Percentiles rank a stretch among this genome's conserved stretches.
Conservation (phyloP, 2,113 vertebrate genomes). For the Corythaixoides concolor region DNA sequence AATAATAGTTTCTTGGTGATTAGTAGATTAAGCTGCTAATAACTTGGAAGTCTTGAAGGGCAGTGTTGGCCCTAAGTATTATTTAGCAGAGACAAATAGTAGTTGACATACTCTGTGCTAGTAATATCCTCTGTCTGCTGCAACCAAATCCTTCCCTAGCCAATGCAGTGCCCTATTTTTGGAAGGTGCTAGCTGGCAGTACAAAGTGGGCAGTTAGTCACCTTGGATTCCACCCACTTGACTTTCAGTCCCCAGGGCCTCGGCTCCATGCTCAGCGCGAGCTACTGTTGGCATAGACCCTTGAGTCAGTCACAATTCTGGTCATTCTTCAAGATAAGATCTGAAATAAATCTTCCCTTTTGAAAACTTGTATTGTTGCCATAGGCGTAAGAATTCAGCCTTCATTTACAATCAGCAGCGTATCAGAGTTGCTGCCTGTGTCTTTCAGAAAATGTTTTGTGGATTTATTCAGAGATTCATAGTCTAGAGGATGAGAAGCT, state of each 20-base stretch:
- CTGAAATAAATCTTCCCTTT: slow-evolving; percentile 10
- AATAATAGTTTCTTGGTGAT: slow-evolving; percentile 54
- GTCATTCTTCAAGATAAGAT: slow-evolving; percentile 5
- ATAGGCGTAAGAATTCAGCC: slow-evolving; percentile 10
- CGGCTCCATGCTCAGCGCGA: neutral
- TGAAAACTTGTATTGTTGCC: neutral
- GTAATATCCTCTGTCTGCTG: neutral
- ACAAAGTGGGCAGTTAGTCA: neutral
- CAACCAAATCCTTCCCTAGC: neutral
- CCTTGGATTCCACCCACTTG: neutral
- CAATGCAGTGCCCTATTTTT: neutral
- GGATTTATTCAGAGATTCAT: slow-evolving; percentile 8
- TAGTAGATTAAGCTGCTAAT: slow-evolving; percentile 24
- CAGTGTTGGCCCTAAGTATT: neutral
- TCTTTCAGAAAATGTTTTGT: neutral
- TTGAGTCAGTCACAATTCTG: neutral
- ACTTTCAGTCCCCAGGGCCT: neutral
- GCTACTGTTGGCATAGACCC: neutral
- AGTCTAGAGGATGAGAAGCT: neutral
- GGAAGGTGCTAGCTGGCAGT: neutral
- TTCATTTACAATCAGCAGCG: slow-evolving; percentile 28
- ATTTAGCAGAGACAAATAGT: neutral
- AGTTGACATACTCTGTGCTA: neutral
- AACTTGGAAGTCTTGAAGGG: neutral
- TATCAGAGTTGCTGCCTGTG: neutral